These are phyloP conservation scores for Scomber japonicus DNA, from an alignment of 2,113 vertebrate species.

Conservation along the genomic window DNA sequence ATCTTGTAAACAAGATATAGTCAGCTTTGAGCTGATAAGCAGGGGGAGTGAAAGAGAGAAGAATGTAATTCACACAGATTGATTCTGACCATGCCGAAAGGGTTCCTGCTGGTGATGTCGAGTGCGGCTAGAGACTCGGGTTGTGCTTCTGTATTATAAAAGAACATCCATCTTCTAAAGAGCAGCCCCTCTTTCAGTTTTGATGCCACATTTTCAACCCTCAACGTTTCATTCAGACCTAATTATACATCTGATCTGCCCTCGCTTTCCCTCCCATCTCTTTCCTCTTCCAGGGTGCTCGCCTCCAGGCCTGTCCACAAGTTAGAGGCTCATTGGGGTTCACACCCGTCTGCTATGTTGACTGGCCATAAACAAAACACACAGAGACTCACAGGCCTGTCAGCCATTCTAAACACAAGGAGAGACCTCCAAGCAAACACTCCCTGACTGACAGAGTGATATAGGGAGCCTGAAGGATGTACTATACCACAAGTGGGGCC, in stretches of 20 bases:
- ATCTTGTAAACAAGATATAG: slow-evolving; percentile 10
- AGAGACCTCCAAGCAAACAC: slow-evolving; percentile 57
- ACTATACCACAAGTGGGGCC: background rate
- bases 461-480: background rate
- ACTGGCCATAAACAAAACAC: slow-evolving; percentile 78
- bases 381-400: slow-evolving; percentile 55
- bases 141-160: background rate
- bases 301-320: background rate
- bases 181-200: background rate
- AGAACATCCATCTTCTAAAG: background rate
- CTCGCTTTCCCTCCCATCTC: background rate
- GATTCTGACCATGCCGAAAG: background rate
- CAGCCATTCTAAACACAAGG: slow-evolving; percentile 63
- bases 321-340: slow-evolving; percentile 45
- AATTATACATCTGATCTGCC: background rate
- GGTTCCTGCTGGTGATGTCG: background rate
- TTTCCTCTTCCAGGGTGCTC: background rate
- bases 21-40: background rate
- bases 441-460: slow-evolving; percentile 13
- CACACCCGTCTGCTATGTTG: slow-evolving; percentile 75
- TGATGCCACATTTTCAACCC: background rate
- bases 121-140: no score
- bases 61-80: background rate
- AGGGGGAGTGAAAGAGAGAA: background rate
- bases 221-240: background rate